These are phyloP conservation scores for Mythimna impura DNA, from an alignment of 2,888 invertebrate species.

Conservation along the genomic window DNA sequence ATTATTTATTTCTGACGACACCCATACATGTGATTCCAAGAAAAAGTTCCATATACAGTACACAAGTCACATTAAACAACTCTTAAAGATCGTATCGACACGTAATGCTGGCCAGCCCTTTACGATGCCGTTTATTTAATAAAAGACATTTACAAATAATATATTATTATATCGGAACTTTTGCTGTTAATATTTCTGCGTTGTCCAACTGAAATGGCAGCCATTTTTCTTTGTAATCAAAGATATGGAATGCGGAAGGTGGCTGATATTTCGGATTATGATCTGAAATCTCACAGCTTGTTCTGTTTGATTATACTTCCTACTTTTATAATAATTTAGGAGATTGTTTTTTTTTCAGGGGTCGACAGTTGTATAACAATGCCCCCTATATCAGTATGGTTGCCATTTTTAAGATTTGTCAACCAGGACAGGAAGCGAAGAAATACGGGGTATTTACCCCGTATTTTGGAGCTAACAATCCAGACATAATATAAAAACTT, in stretches of 20 bases:
- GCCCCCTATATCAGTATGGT: too few species aligned
- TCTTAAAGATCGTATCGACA: slow-evolving; percentile 41
- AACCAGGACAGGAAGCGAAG: too few species aligned
- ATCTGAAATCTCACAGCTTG: background rate
- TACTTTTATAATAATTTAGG: too few species aligned
- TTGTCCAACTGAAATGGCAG: background rate
- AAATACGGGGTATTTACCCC: too few species aligned
- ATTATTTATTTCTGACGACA: slow-evolving; percentile 6
- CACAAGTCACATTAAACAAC: slow-evolving; percentile 13
- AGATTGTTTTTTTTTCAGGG: too few species aligned
- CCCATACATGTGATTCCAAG: slow-evolving; percentile 21
- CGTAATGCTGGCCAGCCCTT: slow-evolving; percentile 27
- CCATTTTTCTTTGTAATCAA: slow-evolving; percentile 34
- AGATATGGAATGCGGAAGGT: slow-evolving; percentile 19
- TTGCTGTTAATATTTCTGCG: slow-evolving; percentile 7
- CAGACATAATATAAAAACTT: too few species aligned
- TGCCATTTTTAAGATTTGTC: too few species aligned
- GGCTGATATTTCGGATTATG: background rate
- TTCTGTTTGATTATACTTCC: background rate
- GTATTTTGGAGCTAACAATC: too few species aligned
- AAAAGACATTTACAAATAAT: slow-evolving; percentile 14
- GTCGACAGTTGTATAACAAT: too few species aligned
- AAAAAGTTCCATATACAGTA: slow-evolving; percentile 20
- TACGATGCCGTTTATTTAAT: slow-evolving; percentile 23
- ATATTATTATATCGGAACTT: slow-evolving; percentile 14